Base-by-base conservation (phyloP, 2,888 invertebrate species). In the Asteroscopus sphinx region DNA sequence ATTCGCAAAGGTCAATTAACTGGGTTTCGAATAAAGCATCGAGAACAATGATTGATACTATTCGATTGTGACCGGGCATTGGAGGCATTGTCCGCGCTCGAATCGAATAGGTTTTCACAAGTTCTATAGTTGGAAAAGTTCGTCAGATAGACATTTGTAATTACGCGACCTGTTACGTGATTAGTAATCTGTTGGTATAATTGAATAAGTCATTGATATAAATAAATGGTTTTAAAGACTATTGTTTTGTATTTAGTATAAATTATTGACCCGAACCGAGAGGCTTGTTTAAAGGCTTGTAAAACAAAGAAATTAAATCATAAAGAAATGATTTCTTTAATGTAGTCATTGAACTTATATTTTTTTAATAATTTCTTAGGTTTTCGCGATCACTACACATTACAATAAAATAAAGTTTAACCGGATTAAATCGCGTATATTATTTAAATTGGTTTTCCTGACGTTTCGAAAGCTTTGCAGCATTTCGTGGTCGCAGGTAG, bases 61-160 rank as follows among this genome's bases (percentile, higher is more conserved):
- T 51, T 57, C 42, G 21, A 72, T 58, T 76, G 64, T 75, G 61
- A 45, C 30, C 46, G 51, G 47, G 42, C 53, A 61, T 45, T 58
- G 54, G 35, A 33, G 28, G 36, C n/a, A 57, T 68, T 72, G 68
- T 60, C 42, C 15, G 39, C 37, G 56, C 46, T 71, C 39, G 37
- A 72, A 64, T 68, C 53, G 60, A 74, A 57, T 60, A 65, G 61
- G 62, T 72, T 74, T 70, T 61, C 75, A 66, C 37, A 47, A 75
- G 35, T 60, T 49, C 35, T 15, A 75, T 58, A 60, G 63, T 60
- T 67, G 45, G 49, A 60, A 72, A 60, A 67, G 62, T 68, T 53
- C 37, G 49, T 44, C 36, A 42, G 45, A 32, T 52, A 12, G 33
- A 26, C 26, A 21, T 53, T 70, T 51, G 47, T 52, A 70, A 65